A percentile compares a stretch with the other conserved stretches of the same genome.
These are phyloP conservation scores for Terrapene triunguis DNA, from an alignment of 2,113 vertebrate species.

Conservation along the genomic window DNA sequence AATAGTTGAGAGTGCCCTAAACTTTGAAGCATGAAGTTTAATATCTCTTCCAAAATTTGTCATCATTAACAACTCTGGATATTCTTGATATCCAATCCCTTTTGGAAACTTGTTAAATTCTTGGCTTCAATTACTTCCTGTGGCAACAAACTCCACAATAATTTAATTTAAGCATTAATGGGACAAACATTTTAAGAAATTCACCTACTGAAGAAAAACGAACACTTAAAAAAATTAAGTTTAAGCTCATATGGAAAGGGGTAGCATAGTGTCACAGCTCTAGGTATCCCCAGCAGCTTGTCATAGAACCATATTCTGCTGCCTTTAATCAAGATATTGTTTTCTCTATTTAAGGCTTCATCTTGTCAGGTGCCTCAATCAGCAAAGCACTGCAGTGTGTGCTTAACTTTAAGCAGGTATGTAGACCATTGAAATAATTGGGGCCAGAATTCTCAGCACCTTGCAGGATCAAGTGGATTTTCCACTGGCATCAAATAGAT, in stretches of 20 bases:
- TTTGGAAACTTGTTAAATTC: neutral
- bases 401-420: neutral
- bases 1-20: neutral
- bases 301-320: neutral
- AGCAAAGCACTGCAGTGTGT: neutral
- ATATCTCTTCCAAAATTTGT: neutral
- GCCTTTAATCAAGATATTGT: neutral
- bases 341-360: neutral
- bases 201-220: neutral
- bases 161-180: neutral
- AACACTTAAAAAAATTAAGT: neutral
- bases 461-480: neutral
- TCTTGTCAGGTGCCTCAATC: neutral
- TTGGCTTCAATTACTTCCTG: neutral
- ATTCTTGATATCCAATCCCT: neutral
- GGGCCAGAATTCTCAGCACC: neutral
- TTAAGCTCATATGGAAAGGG: neutral
- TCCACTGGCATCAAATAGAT: neutral
- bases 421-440: neutral
- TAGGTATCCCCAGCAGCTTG: neutral
- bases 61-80: neutral
- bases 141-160: neutral
- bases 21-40: neutral
- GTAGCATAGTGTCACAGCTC: neutral
- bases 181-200: neutral